Conservation (phyloP, 2,888 invertebrate genomes). For the Xylota segnis region DNA sequence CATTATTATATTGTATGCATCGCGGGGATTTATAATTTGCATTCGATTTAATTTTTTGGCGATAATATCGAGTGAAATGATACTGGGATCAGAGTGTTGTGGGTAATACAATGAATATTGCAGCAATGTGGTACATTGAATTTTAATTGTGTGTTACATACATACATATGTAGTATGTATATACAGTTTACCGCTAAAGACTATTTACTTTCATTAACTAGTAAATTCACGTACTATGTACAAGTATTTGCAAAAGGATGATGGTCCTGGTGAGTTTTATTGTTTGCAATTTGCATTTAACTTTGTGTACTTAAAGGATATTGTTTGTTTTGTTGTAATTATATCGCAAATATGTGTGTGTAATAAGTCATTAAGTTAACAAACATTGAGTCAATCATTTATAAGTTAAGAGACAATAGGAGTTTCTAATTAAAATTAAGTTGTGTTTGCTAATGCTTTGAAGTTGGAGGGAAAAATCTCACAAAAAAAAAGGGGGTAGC, state of each 20-base stretch:
- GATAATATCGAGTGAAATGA: slow-evolving; percentile 26
- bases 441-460: no score
- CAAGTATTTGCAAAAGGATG: background rate
- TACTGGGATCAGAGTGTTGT: slow-evolving; percentile 4
- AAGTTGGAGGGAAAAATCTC: no score
- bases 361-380: no score
- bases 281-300: slow-evolving; percentile 21
- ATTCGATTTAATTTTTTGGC: slow-evolving; percentile 46
- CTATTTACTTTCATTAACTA: slow-evolving; percentile 43
- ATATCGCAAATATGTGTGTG: no score
- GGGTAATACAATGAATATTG: background rate
- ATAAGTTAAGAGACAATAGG: background rate
- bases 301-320: slow-evolving; percentile 7
- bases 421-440: background rate
- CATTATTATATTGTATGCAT: slow-evolving; percentile 17
- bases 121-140: slow-evolving; percentile 11
- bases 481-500: no score
- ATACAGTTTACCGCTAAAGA: slow-evolving; percentile 12
- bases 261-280: background rate
- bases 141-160: slow-evolving; percentile 1
- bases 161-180: background rate
- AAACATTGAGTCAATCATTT: background rate
- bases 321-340: slow-evolving; percentile 1
- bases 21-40: slow-evolving; percentile 32
- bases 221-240: slow-evolving; percentile 7